Conservation (phyloP, 2,797 vertebrate species). For the Rhincodon typus region DNA sequence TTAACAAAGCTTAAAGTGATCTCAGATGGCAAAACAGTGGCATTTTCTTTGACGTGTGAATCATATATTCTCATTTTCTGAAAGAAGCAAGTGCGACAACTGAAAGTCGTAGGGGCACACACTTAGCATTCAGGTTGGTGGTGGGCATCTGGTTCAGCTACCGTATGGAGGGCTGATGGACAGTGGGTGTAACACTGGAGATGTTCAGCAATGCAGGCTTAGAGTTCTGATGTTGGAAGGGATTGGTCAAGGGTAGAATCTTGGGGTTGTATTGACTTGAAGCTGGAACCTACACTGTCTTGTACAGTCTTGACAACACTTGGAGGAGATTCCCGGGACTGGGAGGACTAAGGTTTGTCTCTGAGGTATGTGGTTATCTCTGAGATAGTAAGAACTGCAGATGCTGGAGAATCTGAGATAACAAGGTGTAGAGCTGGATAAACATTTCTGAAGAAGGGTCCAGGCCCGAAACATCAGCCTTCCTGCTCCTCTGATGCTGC, state of each 20-base stretch:
- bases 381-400: no score
- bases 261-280: background rate
- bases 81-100: background rate
- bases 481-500: no score
- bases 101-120: background rate
- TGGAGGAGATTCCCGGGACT: background rate
- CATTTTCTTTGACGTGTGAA: background rate
- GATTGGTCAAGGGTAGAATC: background rate
- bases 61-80: background rate
- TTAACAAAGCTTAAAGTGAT: conserved; percentile 41
- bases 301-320: background rate
- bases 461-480: no score
- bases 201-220: background rate
- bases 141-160: background rate
- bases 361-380: background rate
- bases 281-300: background rate
- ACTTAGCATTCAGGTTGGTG: background rate
- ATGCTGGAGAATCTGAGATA: no score
- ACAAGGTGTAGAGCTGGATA: no score
- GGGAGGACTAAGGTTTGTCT: background rate
- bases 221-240: background rate
- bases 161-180: background rate
- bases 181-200: background rate
- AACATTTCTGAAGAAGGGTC: no score
- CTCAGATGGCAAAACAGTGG: background rate